Evolutionary conservation across 2,797 vertebrate genomes (phyloP), one percentile per base, ranked within the genome.

Genomic region (Protosalanx chinensis): DNA sequence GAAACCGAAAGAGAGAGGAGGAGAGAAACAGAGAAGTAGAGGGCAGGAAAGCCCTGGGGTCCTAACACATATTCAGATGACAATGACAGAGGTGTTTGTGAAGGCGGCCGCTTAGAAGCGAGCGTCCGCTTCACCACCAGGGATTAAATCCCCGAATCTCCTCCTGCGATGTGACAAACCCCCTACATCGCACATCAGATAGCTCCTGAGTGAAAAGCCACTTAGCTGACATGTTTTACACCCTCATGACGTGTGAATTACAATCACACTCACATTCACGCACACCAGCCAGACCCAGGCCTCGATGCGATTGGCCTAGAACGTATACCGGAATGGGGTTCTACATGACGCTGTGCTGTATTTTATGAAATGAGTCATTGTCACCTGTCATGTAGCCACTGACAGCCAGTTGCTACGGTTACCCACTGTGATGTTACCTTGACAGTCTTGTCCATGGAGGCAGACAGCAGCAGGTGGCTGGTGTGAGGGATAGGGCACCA

Each of bases 371-470:
- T 46, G 41, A 46, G 0, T 46, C 7, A 46, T 1, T 46, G 7
- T 13, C 12, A 13, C 10, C 41, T 46, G 41, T 46, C 41, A 46
- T 46, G 41, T 46, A 6, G 51, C 18, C 18, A 56, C 1, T 56
- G 7, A 56, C 51, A n/a, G 15, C 51, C 18, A 56, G 18, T 16
- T 8, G 1, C n/a, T 16, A n/a, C 49, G 15, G 49, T 1, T 18
- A 1, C 51, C 51, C 51, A n/a, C 15, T 56, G 51, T 56, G 51
- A n/a, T 8, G 6, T 87, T 94, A 98, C 97, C 97, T 98, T 98
- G 73, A 95, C 76, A 20, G 94, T 97, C 82, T 93, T 94, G 85
- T 99, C 98, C 96, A 98, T 98, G 60, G 98, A 98, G 5, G 94
- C 91, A 0, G 98, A 97, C 69, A 99, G 93, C 66, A 99, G 92